Percentiles rank a stretch among this genome's conserved stretches.
phyloP scores from a whole-genome alignment of 2,797 vertebrate species.

The Erpetoichthys calabaricus region DNA sequence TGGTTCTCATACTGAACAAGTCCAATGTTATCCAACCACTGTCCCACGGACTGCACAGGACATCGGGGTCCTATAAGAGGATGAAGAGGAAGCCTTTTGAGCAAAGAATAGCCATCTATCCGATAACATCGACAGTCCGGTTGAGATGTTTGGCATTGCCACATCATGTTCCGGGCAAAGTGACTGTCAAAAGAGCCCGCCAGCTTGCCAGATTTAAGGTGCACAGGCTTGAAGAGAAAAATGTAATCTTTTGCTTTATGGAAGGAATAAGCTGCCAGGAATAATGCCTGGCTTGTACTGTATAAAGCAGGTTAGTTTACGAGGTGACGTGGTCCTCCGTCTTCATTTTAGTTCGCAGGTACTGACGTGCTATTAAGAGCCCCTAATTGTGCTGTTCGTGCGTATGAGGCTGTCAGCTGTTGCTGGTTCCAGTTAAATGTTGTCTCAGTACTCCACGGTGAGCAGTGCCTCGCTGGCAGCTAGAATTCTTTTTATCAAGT shows the following conservation, averaged over 20 bases:
- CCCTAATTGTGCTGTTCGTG: slow-evolving; percentile 43
- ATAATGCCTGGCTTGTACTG: no score
- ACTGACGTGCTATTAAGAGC: slow-evolving; percentile 55
- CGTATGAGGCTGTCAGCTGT: slow-evolving; percentile 55
- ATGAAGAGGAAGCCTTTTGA: slow-evolving; percentile 96
- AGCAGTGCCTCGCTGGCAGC: slow-evolving; percentile 70
- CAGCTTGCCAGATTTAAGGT: slow-evolving; percentile 68
- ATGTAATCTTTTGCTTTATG: no score
- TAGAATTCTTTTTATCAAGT: slow-evolving; percentile 93
- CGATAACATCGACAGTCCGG: slow-evolving; percentile 96
- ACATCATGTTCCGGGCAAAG: slow-evolving; percentile 93
- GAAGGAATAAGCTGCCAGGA: no score
- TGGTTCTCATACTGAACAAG: slow-evolving; percentile 97
- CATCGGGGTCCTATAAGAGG: slow-evolving; percentile 96
- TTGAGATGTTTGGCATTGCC: slow-evolving; percentile 98
- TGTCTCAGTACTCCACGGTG: slow-evolving; percentile 66
- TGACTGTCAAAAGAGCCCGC: slow-evolving; percentile 96
- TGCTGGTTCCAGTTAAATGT: slow-evolving; percentile 54
- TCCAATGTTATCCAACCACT: slow-evolving; percentile 96
- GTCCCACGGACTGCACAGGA: slow-evolving; percentile 90
- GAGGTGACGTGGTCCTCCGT: slow-evolving; percentile 45
- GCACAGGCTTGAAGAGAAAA: slow-evolving; percentile 27
- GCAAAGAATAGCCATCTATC: slow-evolving; percentile 92
- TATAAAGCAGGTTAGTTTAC: slow-evolving; percentile 38
- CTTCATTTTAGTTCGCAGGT: slow-evolving; percentile 47